Percentiles rank a stretch among this genome's conserved stretches.
Evolutionary conservation across 2,888 invertebrate genomes (phyloP).

Genomic region (Mythimna albipuncta): DNA sequence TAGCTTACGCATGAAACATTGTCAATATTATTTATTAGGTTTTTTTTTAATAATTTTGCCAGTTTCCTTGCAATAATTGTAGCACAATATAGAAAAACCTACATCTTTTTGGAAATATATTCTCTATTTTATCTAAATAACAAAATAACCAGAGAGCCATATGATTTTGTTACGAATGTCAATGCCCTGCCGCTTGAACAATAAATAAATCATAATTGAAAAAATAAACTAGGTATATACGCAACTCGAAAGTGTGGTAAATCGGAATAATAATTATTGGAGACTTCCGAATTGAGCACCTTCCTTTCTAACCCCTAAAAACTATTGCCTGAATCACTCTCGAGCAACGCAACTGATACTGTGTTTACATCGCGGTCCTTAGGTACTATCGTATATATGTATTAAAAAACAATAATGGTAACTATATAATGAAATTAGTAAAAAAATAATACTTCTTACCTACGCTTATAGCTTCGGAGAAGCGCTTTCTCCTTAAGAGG

Average conservation of each 20-base stretch:
- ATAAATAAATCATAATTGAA: neutral
- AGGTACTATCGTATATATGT: too few species aligned
- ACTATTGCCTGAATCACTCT: neutral
- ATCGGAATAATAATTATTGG: neutral
- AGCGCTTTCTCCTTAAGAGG: too few species aligned
- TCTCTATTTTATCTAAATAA: neutral
- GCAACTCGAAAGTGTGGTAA: neutral
- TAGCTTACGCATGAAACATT: neutral
- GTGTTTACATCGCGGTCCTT: neutral
- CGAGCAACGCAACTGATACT: neutral
- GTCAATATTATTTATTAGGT: neutral
- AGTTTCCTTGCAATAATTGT: neutral
- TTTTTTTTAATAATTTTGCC: neutral
- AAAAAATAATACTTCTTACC: constrained; percentile 11
- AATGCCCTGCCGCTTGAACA: neutral
- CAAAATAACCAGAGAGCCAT: constrained; percentile 2
- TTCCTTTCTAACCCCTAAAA: neutral
- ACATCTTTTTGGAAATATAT: neutral
- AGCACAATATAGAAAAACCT: constrained; percentile 14
- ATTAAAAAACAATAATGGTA: constrained; percentile 18
- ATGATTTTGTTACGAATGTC: neutral
- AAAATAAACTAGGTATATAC: neutral
- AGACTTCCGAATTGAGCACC: neutral
- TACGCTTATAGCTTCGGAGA: neutral
- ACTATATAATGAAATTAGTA: constrained; percentile 11